Evolutionary conservation across 2,888 invertebrate genomes (phyloP), one percentile per base, ranked within the genome.

Genomic region (Punctoribates punctum): DNA sequence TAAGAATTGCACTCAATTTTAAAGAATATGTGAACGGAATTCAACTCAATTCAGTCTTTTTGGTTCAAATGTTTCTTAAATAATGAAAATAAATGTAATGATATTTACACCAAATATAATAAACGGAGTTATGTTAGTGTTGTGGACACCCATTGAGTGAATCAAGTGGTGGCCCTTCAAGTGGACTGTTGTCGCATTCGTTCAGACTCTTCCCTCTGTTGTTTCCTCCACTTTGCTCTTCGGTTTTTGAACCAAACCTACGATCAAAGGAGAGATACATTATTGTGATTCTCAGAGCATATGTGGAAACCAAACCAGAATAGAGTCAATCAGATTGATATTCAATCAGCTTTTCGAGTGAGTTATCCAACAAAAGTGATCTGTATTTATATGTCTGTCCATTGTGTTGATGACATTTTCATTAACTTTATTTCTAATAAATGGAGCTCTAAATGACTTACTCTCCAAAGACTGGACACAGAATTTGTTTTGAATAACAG

Each of bases 171-270:
- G 42, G 11, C 42, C 3, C 34, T 13, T 42, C 42, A 42, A 42
- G 4, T 42, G 42, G 42, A 13, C 15, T 75, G 78, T 11, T 84
- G 92, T 90, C 83, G 92, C 90, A 83, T 91, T 74, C 84, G 42
- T 13, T 70, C 84, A 75, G 85, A 85, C 76, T 85, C 84, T 79
- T 86, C 96, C 1, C 95, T 89, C 84, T 95, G 95, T 84, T 94
- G 94, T 83, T 96, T 96, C 80, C 96, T 89, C 95, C 95, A 96
- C 86, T 96, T 96, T 81, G 96, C 96, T 54, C 96, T 88, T 25
- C 96, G 89, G 84, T 96, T 96, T 85, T 96, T 96, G 85, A 96
- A 96, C 96, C 96, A 96, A 15, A 96, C 96, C 96, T 96, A 86
- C 25, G 54, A 34, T 62, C 17, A 29, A 34, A 62, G n/a, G 42